Base-by-base conservation (phyloP, 2,888 invertebrate species). In the Dyspetes luteomarginatus region DNA sequence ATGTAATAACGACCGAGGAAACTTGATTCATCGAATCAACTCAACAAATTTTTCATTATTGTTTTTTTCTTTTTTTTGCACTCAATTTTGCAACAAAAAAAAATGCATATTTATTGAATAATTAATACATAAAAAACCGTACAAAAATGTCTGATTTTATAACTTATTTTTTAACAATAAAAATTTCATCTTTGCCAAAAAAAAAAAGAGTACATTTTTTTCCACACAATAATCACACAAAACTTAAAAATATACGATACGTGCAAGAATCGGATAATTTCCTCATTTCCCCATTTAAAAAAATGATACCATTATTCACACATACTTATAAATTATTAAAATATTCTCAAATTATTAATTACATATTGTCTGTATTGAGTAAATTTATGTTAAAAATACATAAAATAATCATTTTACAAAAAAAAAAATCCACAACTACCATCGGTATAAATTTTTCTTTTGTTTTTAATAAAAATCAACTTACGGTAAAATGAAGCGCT, bases 401-500 rank as follows among this genome's bases (percentile, higher is more conserved):
- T 36, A 36, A 36, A 36, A 36, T 36, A 12, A 12, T 36, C 12
- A 2, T 12, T 2, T 36, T 0, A 36, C 3, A 12, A 36, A 36
- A 36, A 36, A 36, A 12, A 36, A 36, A 36, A 36, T 36, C 36
- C 7, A 36, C 36, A 12, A 3, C 12, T 36, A 36, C n/a, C n/a
- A n/a, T n/a, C 1, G 26, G 17, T 0, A 0, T 22, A 45, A n/a
- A n/a, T n/a, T n/a, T n/a, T n/a, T n/a, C n/a, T n/a, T n/a, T n/a
- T n/a, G n/a, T n/a, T n/a, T n/a, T n/a, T n/a, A n/a, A n/a, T 36
- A 72, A 85, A 85, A 88, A 22, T 15, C 3, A 19, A 74, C 91
- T 85, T 86, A 91, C 91, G 90, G 90, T 88, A 87, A 88, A 89
- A 86, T 88, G 88, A 89, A 88, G 88, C 90, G 90, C 89, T 88